Evolutionary conservation across 1,140 invertebrate genomes (phyloP).

Genomic region (Scaptodrosophila lebanonensis): DNA sequence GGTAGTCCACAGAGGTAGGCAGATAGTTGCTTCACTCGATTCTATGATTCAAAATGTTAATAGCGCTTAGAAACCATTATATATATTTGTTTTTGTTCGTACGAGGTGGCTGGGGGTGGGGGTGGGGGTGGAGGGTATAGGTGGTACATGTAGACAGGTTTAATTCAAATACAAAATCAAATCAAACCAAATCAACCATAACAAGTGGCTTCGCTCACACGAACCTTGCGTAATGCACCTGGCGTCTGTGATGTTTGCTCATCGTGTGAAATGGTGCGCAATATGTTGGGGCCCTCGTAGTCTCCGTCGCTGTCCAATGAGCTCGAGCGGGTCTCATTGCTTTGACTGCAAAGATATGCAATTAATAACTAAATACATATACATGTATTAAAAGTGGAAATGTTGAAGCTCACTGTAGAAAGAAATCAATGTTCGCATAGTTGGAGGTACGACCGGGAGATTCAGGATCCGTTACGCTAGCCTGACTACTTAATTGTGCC

Average conservation of each 20-base stretch:
- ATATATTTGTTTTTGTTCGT: no score
- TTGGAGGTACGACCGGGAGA: conserved; percentile 86
- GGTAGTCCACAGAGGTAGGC: not conserved
- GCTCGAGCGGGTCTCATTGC: conserved; percentile 77
- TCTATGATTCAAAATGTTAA: no score
- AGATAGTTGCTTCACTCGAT: not conserved
- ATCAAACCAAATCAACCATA: no score
- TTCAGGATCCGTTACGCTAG: conserved; percentile 81
- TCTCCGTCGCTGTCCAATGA: conserved; percentile 78
- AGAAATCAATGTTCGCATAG: conserved; percentile 94
- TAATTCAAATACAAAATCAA: no score
- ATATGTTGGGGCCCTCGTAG: conserved; percentile 66
- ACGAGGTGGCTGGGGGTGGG: no score
- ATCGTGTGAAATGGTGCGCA: conserved; percentile 70
- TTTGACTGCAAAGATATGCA: conserved; percentile 52
- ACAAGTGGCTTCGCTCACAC: not conserved
- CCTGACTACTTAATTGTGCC: conserved; percentile 65
- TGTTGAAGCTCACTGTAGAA: conserved; percentile 84
- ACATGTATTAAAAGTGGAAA: not conserved
- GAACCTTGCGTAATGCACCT: conserved; percentile 69
- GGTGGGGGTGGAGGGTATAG: no score
- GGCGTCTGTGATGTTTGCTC: conserved; percentile 72
- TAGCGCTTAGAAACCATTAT: no score
- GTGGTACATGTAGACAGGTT: no score
- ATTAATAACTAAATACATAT: not conserved